Percentiles rank a stretch among this genome's conserved stretches.
Conservation (phyloP, 2,113 vertebrate species). For the Cheilinus undulatus region DNA sequence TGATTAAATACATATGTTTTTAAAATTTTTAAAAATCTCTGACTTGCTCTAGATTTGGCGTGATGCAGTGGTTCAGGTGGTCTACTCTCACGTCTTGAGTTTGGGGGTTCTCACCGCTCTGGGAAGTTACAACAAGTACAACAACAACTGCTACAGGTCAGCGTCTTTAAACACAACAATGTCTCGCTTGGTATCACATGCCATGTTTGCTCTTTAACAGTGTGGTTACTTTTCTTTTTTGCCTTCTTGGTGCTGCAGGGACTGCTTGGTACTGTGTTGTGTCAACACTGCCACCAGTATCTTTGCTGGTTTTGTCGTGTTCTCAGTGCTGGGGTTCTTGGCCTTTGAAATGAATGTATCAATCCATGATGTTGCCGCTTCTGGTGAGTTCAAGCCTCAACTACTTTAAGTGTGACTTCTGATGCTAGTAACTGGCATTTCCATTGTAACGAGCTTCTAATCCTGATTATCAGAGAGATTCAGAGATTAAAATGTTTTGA, state of each 20-base stretch:
- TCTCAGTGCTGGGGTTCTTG: slow-evolving; percentile 91
- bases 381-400: slow-evolving; percentile 75
- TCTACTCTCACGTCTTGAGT: slow-evolving; percentile 91
- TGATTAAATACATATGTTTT: too few species aligned
- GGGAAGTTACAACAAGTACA: slow-evolving; percentile 95
- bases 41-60: slow-evolving; percentile 88
- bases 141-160: slow-evolving; percentile 94
- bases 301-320: slow-evolving; percentile 89
- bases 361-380: slow-evolving; percentile 76
- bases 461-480: too few species aligned
- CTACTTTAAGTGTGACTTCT: too few species aligned
- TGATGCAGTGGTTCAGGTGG: slow-evolving; percentile 91
- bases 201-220: not conserved
- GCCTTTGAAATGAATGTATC: slow-evolving; percentile 73
- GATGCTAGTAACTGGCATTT: too few species aligned
- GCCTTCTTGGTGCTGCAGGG: slow-evolving; percentile 76
- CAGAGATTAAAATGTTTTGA: too few species aligned
- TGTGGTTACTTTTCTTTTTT: not conserved
- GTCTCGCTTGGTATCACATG: not conserved
- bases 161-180: not conserved
- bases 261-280: slow-evolving; percentile 88
- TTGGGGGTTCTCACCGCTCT: slow-evolving; percentile 91
- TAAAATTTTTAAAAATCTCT: too few species aligned
- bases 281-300: slow-evolving; percentile 91
- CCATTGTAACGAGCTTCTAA: too few species aligned